Evolutionary conservation across 2,797 vertebrate species (phyloP).

Genomic region (Setipinna tenuifilis): DNA sequence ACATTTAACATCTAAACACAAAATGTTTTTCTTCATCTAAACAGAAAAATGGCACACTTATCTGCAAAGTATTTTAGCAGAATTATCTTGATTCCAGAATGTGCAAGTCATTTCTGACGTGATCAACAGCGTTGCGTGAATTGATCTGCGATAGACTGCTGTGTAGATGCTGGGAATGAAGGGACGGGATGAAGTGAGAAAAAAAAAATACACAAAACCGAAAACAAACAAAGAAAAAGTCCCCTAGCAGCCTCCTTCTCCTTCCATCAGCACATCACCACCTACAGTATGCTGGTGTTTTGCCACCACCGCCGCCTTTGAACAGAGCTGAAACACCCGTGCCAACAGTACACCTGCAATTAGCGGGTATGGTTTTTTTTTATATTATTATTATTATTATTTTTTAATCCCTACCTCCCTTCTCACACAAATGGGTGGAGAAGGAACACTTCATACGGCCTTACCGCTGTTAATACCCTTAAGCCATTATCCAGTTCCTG

Average conservation of each 20-base stretch:
- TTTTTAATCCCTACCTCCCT: not conserved
- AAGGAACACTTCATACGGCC: constrained; percentile 55
- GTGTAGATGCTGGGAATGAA: no score
- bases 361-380: constrained; percentile 33
- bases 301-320: constrained; percentile 53
- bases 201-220: no score
- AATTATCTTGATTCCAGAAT: no score
- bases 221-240: no score
- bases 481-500: constrained; percentile 44
- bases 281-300: no score
- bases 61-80: no score
- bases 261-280: not conserved
- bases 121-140: no score
- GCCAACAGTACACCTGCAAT: constrained; percentile 66
- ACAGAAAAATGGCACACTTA: not conserved
- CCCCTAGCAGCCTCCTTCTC: no score
- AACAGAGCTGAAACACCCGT: constrained; percentile 51
- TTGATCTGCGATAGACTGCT: no score
- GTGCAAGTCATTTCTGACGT: no score
- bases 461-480: constrained; percentile 46
- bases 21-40: not conserved
- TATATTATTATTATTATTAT: not conserved
- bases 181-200: no score
- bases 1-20: no score
- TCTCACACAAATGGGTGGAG: constrained; percentile 52